These are phyloP conservation scores for Pelobates cultripes DNA, from an alignment of 2,797 vertebrate genomes.

Conservation along the genomic window DNA sequence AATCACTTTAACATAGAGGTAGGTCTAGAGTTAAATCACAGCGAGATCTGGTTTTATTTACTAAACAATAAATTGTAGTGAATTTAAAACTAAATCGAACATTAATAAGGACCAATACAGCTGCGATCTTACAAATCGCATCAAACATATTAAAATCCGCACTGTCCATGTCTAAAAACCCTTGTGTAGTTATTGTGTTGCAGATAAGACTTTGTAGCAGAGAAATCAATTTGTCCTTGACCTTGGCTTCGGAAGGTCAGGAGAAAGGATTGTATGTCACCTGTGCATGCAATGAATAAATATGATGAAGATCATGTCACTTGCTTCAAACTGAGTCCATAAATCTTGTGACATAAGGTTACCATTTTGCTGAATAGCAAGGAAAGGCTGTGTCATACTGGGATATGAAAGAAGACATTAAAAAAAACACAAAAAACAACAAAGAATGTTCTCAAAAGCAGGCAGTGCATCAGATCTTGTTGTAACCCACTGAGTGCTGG, in stretches of 20 bases:
- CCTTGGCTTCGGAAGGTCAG: conserved; percentile 27
- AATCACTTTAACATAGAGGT: no score
- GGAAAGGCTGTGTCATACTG: background rate
- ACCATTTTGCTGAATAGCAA: conserved; percentile 24
- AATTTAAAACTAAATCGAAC: no score
- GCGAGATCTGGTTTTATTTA: no score
- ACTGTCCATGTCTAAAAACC: no score
- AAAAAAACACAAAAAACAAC: background rate
- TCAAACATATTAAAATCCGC: no score
- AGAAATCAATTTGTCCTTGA: conserved; percentile 12
- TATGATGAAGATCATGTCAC: conserved; percentile 42
- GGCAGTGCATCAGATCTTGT: background rate
- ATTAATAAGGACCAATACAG: no score
- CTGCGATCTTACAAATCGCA: no score
- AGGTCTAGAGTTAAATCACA: no score
- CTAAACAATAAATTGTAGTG: no score
- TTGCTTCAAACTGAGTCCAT: conserved; percentile 18
- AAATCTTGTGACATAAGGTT: conserved; percentile 41
- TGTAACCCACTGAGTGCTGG: background rate
- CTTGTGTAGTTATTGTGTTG: no score
- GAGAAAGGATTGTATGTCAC: conserved; percentile 27
- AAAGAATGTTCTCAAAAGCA: background rate
- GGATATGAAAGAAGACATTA: background rate
- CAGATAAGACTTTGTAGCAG: no score
- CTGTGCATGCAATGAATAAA: conserved; percentile 22